phyloP scores from a whole-genome alignment of 2,113 vertebrate species.

The Carassius gibelio region DNA sequence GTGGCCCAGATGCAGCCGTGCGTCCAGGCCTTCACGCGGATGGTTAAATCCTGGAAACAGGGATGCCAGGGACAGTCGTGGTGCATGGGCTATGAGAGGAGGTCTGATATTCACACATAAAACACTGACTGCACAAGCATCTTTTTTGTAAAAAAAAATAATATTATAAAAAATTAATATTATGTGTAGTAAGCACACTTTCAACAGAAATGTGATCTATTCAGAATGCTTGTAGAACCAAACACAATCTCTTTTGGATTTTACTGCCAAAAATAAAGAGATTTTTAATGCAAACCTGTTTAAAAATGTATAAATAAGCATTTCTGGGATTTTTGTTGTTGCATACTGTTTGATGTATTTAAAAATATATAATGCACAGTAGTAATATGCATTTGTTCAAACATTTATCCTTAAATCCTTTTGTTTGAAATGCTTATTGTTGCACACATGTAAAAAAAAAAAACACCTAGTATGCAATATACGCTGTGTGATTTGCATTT shows the following conservation, averaged over 20 bases:
- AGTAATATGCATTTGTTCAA: not conserved
- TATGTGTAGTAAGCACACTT: not conserved
- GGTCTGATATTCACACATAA: constrained; percentile 61
- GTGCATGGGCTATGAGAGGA: constrained; percentile 84
- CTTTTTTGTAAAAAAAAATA: not conserved
- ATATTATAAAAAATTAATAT: no score
- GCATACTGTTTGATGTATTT: not conserved
- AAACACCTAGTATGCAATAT: not conserved
- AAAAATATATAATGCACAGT: not conserved
- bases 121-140: not conserved
- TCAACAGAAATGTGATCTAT: not conserved
- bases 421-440: not conserved
- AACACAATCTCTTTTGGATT: not conserved
- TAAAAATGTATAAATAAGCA: not conserved
- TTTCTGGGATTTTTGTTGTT: not conserved
- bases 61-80: constrained; percentile 80
- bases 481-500: not conserved
- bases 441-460: not conserved
- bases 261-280: not conserved
- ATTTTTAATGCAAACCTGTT: not conserved
- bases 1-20: constrained; percentile 85
- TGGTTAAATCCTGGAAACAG: constrained; percentile 83
- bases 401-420: not conserved
- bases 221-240: not conserved
- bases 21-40: constrained; percentile 78